Evolutionary conservation across 2,113 vertebrate species (phyloP).

Genomic region (Platysternon megacephalum): DNA sequence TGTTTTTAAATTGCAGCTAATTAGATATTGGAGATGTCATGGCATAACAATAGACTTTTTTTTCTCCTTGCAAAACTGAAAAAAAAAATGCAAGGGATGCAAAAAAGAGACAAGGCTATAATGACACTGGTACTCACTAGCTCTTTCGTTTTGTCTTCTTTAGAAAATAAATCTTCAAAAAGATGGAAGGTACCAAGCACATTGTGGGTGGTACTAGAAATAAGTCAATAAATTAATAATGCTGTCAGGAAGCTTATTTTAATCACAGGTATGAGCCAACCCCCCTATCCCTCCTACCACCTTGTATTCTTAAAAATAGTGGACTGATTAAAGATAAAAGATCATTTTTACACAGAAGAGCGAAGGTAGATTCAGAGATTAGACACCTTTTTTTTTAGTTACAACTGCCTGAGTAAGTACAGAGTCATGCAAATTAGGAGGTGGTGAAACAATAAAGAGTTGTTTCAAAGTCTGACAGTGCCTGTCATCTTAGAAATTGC

Average conservation of each 20-base stretch:
- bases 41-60: not conserved
- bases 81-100: not conserved
- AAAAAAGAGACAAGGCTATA: not conserved
- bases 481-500: not conserved
- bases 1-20: not conserved
- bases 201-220: not conserved
- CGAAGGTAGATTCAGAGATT: not conserved
- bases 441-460: constrained; percentile 9
- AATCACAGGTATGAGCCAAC: not conserved
- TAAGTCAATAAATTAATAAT: not conserved
- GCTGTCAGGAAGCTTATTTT: not conserved
- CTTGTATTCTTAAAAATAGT: not conserved
- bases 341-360: not conserved
- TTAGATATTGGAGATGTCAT: not conserved
- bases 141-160: not conserved
- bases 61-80: not conserved
- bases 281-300: not conserved
- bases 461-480: constrained; percentile 27
- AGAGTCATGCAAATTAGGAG: constrained; percentile 12
- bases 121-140: not conserved
- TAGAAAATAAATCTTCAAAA: not conserved
- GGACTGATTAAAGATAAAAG: not conserved
- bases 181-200: not conserved
- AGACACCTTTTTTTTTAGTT: not conserved
- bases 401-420: not conserved